Evolutionary conservation across 2,113 vertebrate genomes (phyloP), one percentile per base, ranked within the genome.

Genomic region (Oostethus manadensis): DNA sequence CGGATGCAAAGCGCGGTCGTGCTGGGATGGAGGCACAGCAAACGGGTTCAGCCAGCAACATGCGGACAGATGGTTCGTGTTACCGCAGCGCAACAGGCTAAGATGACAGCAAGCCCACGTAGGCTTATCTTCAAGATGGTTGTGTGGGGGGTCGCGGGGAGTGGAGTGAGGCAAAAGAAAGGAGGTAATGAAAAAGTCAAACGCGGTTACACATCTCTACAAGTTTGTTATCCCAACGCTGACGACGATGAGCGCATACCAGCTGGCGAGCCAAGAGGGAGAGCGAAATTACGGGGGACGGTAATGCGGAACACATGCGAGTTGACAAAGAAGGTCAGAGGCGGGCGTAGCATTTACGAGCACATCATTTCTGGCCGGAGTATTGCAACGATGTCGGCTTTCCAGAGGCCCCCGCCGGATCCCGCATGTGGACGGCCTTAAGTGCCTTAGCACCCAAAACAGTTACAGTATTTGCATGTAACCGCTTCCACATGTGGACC

Each of bases 401-500:
- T 50, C 29, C 66, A 73, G 51, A 16, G 9, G 70, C 71, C 68
- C 61, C 59, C 60, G 46, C 75, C 71, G 51, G 17, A 77, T 77
- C 74, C 63, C 65, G 62, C 63, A n/a, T 33, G 51, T 29, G 70
- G n/a, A n/a, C n/a, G n/a, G 76, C 77, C 70, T 83, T 51, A 0
- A 81, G 63, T 75, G 72, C 73, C 73, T 79, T 40, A 23, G 48
- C 49, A 48, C 63, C 74, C 60, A 43, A 77, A 69, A 60, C 56
- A 53, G 20, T 58, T 72, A 66, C 72, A 44, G 14, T 57, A 35
- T 59, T 74, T 72, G 74, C 49, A 71, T 59, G 64, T 85, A 84
- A 89, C 84, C 70, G 58, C 68, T 84, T 83, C 85, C 84, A 87
- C 75, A 68, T 88, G 85, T 72, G 61, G 62, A 67, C 61, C 56